phyloP scores from a whole-genome alignment of 1,140 invertebrate species.

The Amyelois transitella region DNA sequence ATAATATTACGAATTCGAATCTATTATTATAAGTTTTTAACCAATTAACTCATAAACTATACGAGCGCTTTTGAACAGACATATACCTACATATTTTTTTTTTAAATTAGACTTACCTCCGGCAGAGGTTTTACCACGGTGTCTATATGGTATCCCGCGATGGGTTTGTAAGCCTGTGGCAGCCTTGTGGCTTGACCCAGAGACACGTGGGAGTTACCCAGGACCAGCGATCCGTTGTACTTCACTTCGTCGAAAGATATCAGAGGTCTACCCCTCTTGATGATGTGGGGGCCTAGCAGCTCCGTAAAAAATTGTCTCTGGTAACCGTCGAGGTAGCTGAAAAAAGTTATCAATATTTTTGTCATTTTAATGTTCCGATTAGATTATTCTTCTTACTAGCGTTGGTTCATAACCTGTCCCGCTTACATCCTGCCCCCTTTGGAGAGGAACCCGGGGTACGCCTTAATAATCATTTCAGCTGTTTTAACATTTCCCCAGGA shows the following conservation, averaged over 20 bases:
- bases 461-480: no score
- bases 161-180: constrained; percentile 3
- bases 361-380: no score
- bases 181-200: neutral
- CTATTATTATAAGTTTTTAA: no score
- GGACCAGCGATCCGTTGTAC: constrained; percentile 4
- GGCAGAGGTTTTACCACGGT: constrained; percentile 6
- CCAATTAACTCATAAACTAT: no score
- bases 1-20: no score
- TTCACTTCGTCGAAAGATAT: neutral
- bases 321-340: neutral
- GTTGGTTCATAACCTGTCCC: no score
- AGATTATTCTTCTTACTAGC: neutral
- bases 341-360: no score
- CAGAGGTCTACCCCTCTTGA: neutral
- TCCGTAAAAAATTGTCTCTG: neutral
- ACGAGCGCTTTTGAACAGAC: no score
- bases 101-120: constrained; percentile 5
- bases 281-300: neutral
- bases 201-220: constrained; percentile 8
- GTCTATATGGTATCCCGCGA: constrained; percentile 14
- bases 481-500: no score
- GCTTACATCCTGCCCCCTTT: no score
- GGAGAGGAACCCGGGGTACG: no score
- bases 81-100: no score